Conservation (phyloP, 2,113 vertebrate genomes). For the Oryzias melastigma region DNA sequence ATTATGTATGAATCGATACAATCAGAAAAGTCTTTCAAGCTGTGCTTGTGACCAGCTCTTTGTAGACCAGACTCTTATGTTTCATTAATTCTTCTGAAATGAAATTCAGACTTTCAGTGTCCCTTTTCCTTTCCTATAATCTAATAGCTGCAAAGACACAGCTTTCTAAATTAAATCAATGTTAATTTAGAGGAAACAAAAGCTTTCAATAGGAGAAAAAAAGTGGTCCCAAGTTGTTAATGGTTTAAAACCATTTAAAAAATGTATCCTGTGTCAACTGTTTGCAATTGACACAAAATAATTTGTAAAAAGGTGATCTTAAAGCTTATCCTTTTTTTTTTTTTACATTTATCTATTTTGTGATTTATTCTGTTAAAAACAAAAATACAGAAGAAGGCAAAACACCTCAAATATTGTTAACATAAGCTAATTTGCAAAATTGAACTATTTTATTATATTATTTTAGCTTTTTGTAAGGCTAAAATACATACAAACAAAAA, state of each 20-base stretch:
- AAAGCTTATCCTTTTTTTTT: no score
- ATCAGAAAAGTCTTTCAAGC: conserved; percentile 61
- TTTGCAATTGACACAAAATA: no score
- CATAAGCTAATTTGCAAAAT: no score
- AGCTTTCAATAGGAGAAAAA: conserved; percentile 48
- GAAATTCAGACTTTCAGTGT: conserved; percentile 56
- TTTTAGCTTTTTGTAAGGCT: no score
- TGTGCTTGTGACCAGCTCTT: conserved; percentile 57
- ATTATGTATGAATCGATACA: conserved; percentile 71
- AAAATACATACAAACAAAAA: no score
- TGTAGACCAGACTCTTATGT: conserved; percentile 45
- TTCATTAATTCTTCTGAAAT: conserved; percentile 67
- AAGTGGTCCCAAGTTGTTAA: conserved; percentile 48
- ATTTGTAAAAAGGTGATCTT: no score
- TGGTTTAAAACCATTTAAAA: background rate
- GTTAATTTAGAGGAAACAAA: conserved; percentile 64
- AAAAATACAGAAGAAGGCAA: no score
- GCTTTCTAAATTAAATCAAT: conserved; percentile 71
- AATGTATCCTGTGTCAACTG: background rate
- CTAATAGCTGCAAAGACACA: conserved; percentile 68
- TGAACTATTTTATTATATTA: no score
- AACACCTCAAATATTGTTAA: no score
- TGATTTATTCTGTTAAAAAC: no score
- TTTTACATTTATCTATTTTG: no score
- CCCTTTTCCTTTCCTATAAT: conserved; percentile 51